These are phyloP conservation scores for Drosophila prostipennis DNA, from an alignment of 2,888 invertebrate species.

Conservation along the genomic window DNA sequence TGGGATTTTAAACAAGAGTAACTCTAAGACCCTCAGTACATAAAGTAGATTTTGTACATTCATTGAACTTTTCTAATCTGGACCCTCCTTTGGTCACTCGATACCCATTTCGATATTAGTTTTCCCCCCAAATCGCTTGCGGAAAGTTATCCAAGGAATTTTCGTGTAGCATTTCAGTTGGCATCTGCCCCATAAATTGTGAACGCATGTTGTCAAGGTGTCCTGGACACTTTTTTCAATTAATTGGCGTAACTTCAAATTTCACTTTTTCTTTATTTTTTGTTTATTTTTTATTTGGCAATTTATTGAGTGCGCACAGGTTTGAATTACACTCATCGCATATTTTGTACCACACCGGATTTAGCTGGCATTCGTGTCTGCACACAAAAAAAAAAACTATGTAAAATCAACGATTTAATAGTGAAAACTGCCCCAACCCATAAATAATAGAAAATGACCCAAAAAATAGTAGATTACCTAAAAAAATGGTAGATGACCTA, in stretches of 20 bases:
- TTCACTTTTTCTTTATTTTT: slow-evolving; percentile 14
- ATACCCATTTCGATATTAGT: slow-evolving; percentile 38
- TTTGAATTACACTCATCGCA: slow-evolving; percentile 25
- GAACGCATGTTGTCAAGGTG: slow-evolving; percentile 51
- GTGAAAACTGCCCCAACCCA: too few species aligned
- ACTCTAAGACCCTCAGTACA: slow-evolving; percentile 11
- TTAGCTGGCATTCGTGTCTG: slow-evolving; percentile 3
- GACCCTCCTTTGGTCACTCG: slow-evolving; percentile 15
- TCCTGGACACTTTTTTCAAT: slow-evolving; percentile 64
- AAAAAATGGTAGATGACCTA: too few species aligned
- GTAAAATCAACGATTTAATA: too few species aligned
- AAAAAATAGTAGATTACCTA: too few species aligned
- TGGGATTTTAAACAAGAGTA: slow-evolving; percentile 48
- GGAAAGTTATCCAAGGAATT: slow-evolving; percentile 30
- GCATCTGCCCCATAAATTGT: slow-evolving; percentile 54
- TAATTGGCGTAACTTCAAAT: slow-evolving; percentile 55
- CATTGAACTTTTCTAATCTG: slow-evolving; percentile 1
- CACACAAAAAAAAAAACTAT: too few species aligned
- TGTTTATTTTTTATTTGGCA: slow-evolving; percentile 15
- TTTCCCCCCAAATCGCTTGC: slow-evolving; percentile 15
- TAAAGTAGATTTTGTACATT: slow-evolving; percentile 1
- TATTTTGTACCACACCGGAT: background rate
- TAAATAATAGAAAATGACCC: too few species aligned
- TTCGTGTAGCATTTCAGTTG: slow-evolving; percentile 45
- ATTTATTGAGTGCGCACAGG: slow-evolving; percentile 29